Conservation (phyloP, 2,797 vertebrate species). For the Australoheros facetus region DNA sequence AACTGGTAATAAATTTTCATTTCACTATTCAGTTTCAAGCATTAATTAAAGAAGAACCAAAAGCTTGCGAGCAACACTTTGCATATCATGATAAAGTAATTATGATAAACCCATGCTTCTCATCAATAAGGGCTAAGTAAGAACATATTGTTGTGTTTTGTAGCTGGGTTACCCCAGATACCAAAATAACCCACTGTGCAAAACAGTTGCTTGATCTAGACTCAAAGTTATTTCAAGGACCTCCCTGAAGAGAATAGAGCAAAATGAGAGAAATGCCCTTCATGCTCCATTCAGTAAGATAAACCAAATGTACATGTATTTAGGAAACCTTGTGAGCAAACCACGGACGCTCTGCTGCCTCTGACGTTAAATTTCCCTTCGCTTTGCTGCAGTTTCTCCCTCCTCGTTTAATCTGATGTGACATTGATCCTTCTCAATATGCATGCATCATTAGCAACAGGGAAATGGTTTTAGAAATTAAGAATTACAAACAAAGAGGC, state of each 20-base stretch:
- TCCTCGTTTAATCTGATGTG: conserved; percentile 53
- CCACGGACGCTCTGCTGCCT: conserved; percentile 13
- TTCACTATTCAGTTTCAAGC: background rate
- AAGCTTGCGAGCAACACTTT: background rate
- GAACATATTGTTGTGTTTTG: conserved; percentile 49
- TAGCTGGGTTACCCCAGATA: conserved; percentile 68
- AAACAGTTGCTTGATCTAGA: conserved; percentile 62
- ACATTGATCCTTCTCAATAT: conserved; percentile 57
- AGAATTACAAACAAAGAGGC: conserved; percentile 44
- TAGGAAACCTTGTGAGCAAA: conserved; percentile 52
- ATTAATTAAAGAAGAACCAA: background rate
- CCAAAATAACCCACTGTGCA: conserved; percentile 67
- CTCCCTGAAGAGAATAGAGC: conserved; percentile 68
- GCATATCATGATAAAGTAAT: background rate
- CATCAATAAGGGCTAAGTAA: conserved; percentile 15
- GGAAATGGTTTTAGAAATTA: conserved; percentile 42
- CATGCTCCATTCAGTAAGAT: conserved; percentile 65
- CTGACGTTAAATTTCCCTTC: conserved; percentile 4
- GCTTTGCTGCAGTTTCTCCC: conserved; percentile 1
- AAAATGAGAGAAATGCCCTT: conserved; percentile 67
- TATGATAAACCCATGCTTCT: conserved; percentile 22
- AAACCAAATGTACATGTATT: conserved; percentile 60
- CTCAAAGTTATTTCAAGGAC: conserved; percentile 77
- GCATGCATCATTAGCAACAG: conserved; percentile 29
- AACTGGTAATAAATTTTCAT: background rate